Conservation (phyloP, 2,888 invertebrate species). For the Lasioglossum marginatum region DNA sequence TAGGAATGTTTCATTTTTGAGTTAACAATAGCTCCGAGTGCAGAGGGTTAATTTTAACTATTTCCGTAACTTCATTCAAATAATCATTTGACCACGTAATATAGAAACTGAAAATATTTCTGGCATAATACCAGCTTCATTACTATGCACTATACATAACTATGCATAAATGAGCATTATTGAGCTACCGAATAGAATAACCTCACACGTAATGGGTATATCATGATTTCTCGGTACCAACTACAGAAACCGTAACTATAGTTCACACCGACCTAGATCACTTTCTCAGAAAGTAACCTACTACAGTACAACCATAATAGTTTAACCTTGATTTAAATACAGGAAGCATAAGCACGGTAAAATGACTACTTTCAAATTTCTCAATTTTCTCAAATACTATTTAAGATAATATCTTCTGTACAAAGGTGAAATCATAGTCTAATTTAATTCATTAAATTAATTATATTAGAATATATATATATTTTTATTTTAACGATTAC, state of each 20-base stretch:
- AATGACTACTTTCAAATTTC: not conserved
- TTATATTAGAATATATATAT: too few relatives aligned
- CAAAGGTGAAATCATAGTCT: not conserved
- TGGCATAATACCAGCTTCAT: not conserved
- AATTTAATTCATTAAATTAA: not conserved
- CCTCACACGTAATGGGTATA: constrained; percentile 31
- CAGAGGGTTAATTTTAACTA: not conserved
- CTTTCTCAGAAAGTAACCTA: constrained; percentile 74
- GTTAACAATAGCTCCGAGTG: too few relatives aligned
- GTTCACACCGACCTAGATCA: constrained; percentile 71
- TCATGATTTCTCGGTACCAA: constrained; percentile 63
- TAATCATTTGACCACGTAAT: not conserved
- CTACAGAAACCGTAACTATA: constrained; percentile 56
- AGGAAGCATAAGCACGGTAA: constrained; percentile 33
- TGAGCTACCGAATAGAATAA: not conserved
- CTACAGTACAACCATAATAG: constrained; percentile 35
- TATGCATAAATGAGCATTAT: constrained; percentile 6
- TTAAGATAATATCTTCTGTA: not conserved
- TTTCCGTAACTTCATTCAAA: not conserved
- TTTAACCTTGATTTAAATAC: constrained; percentile 33
- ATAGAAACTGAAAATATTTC: not conserved
- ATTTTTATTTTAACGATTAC: too few relatives aligned
- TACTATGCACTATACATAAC: not conserved
- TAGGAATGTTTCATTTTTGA: too few relatives aligned
- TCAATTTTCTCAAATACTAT: not conserved